Evolutionary conservation across 2,888 invertebrate genomes (phyloP).

Genomic region (Eustalomyia histrio): DNA sequence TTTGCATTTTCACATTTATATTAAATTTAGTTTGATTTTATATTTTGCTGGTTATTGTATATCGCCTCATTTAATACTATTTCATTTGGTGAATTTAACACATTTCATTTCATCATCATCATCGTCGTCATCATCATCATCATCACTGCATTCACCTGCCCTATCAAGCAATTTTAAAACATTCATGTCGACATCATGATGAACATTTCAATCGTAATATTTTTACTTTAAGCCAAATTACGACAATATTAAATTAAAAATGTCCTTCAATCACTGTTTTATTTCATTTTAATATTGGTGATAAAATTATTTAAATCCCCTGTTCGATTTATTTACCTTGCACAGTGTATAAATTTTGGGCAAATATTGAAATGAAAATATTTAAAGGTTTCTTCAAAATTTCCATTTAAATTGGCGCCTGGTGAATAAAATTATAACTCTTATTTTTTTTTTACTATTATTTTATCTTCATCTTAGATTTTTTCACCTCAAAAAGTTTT

Average conservation of each 20-base stretch:
- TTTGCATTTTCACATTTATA: not conserved
- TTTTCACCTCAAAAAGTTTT: no score
- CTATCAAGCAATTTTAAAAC: not conserved
- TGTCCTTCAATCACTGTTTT: slow-evolving; percentile 53
- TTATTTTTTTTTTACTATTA: no score
- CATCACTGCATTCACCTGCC: not conserved
- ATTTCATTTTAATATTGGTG: slow-evolving; percentile 41
- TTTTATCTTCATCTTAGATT: no score
- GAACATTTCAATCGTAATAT: slow-evolving; percentile 34
- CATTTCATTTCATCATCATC: slow-evolving; percentile 35
- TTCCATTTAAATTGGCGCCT: no score
- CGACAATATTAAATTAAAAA: slow-evolving; percentile 54
- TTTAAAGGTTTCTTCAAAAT: no score
- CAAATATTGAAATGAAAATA: no score
- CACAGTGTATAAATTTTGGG: no score
- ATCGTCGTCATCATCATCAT: slow-evolving; percentile 30
- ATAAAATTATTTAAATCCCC: slow-evolving; percentile 30
- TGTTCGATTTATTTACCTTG: slow-evolving; percentile 41
- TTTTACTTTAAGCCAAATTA: slow-evolving; percentile 48
- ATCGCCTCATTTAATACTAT: slow-evolving; percentile 17
- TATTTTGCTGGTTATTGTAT: not conserved
- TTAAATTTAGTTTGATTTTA: not conserved
- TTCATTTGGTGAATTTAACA: slow-evolving; percentile 35
- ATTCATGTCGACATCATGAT: slow-evolving; percentile 8
- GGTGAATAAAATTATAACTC: no score